Conservation (phyloP, 37 sponge, comb jelly and placozoan species). For the Ephydatia muelleri region DNA sequence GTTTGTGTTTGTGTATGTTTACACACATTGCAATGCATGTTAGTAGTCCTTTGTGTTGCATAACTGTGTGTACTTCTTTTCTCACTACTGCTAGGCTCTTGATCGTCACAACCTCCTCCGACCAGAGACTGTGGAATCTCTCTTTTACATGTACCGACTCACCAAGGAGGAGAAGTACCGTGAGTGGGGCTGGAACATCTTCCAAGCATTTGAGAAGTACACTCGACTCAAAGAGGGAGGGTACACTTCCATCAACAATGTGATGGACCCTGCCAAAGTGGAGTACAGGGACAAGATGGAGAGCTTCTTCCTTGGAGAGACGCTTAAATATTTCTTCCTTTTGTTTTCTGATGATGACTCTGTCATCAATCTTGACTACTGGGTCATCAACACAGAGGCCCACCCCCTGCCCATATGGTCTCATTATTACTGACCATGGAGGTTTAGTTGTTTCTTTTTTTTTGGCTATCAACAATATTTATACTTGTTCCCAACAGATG, state of each 20-base stretch:
- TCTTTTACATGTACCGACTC: constrained; percentile 85
- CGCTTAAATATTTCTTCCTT: constrained; percentile 88
- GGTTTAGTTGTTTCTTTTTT: no score
- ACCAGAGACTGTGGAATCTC: constrained; percentile 97
- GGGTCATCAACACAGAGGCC: constrained; percentile 94
- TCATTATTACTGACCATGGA: constrained; percentile 11
- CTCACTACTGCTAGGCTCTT: constrained; percentile 46
- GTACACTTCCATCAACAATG: constrained; percentile 82
- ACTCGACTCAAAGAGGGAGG: constrained; percentile 72
- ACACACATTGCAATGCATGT: no score
- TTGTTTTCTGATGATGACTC: constrained; percentile 82
- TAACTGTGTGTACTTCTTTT: background rate
- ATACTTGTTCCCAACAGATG: no score
- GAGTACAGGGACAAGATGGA: constrained; percentile 90
- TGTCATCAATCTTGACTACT: constrained; percentile 66
- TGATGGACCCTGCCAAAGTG: constrained; percentile 41
- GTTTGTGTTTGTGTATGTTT: background rate
- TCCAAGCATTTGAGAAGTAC: constrained; percentile 83
- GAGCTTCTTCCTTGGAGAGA: constrained; percentile 91
- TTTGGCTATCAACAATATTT: no score
- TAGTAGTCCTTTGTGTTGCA: no score
- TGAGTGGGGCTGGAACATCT: constrained; percentile 96
- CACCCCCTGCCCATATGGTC: constrained; percentile 89
- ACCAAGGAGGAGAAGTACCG: constrained; percentile 82
- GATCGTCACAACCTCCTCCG: constrained; percentile 92